A percentile compares a stretch with the other conserved stretches of the same genome.
phyloP scores from a whole-genome alignment of 2,113 vertebrate species.

The Hystrix cristata region DNA sequence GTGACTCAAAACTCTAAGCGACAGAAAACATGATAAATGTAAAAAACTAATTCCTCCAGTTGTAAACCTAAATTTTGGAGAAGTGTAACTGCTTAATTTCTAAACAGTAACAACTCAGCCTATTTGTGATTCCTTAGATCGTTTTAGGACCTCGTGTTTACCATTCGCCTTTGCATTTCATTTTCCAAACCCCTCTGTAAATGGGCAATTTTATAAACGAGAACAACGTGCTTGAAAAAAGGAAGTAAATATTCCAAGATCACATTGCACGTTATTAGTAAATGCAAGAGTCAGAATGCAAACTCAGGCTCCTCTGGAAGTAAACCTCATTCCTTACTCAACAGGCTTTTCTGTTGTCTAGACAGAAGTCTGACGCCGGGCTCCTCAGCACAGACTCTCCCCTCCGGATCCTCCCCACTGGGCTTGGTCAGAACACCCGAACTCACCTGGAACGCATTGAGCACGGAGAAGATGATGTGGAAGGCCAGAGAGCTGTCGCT shows the following conservation, averaged over 20 bases:
- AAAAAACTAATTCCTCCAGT: background rate
- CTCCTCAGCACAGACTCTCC: background rate
- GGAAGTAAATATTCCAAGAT: background rate
- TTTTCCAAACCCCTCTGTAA: constrained; percentile 14
- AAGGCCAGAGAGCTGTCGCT: constrained; percentile 69
- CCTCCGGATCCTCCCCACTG: background rate
- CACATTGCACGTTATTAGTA: background rate
- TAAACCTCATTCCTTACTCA: background rate
- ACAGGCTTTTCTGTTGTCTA: background rate
- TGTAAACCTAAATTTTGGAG: background rate
- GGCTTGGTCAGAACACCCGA: background rate
- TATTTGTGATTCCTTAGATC: background rate
- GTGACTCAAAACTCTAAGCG: background rate
- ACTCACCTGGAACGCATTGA: constrained; percentile 93
- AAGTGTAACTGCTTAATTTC: background rate
- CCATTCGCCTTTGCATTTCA: background rate
- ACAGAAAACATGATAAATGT: background rate
- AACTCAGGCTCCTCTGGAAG: background rate
- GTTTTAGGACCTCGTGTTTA: background rate
- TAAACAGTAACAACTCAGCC: background rate
- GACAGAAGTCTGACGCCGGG: background rate
- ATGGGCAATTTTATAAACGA: background rate
- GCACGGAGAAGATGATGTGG: constrained; percentile 89
- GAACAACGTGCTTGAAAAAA: background rate
- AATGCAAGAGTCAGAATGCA: background rate